Evolutionary conservation across 2,888 invertebrate species (phyloP), one percentile per base, ranked within the genome.

Genomic region (Bruchidius siliquastri): DNA sequence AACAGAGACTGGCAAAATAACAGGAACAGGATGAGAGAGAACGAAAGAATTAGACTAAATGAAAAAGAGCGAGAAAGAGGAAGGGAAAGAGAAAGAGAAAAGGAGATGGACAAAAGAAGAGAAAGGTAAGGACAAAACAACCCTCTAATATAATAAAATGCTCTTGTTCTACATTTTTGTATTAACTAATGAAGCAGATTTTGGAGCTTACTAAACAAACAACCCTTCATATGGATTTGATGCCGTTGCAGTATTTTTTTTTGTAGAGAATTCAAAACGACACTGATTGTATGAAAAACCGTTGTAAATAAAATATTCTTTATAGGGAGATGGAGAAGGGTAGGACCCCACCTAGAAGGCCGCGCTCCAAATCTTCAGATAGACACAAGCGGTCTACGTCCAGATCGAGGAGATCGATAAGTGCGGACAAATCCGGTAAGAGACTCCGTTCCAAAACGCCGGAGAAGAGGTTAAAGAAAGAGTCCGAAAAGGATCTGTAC

Each of bases 351-450:
- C 49, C 49, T 26, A 87, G 72, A 67, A 74, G 72, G 20, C 77
- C 77, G 18, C 72, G 68, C 22, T 76, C 77, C 0, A 72, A 22
- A 32, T 72, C 74, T 70, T 21, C 22, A 72, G 72, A 72, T 69
- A 69, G 32, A 71, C 22, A 20, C 68, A 26, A 78, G 86, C 88
- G 77, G 88, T 88, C 76, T 87, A 88, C 84, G 86, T 88, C 74
- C 84, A 87, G 87, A 67, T 74, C 72, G 20, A 73, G 73, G 66
- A 74, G 69, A 69, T 71, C 76, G 0, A 69, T 22, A 69, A 68
- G 72, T 67, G 71, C 71, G 13, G 20, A 20, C 20, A 30, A n/a
- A 71, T 73, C 75, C 0, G 75, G 71, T 22, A 68, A 68, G 21
- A 74, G 74, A 22, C 69, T 74, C 10, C 73, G 75, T 26, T 73